These are phyloP conservation scores for Callimorpha dominula DNA, from an alignment of 2,888 invertebrate genomes.

Conservation along the genomic window DNA sequence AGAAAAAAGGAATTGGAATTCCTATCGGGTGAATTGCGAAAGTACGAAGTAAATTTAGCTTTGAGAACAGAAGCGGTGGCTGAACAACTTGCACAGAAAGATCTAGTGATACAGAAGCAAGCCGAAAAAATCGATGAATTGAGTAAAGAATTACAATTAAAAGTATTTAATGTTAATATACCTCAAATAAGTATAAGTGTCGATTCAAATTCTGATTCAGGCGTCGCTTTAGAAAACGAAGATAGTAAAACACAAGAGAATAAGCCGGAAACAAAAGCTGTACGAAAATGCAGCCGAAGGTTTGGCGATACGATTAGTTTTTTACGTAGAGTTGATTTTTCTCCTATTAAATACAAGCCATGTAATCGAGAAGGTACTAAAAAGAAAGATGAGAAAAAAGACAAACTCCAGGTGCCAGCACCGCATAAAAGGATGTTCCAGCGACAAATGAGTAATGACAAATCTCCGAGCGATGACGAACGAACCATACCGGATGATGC, in stretches of 20 bases:
- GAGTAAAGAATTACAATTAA: slow-evolving; percentile 67
- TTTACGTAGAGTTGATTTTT: slow-evolving; percentile 80
- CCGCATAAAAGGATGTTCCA: slow-evolving; percentile 61
- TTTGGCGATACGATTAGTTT: slow-evolving; percentile 83
- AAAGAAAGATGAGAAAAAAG: slow-evolving; percentile 78
- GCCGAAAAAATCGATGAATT: slow-evolving; percentile 73
- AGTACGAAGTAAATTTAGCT: slow-evolving; percentile 80
- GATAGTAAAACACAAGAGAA: slow-evolving; percentile 69
- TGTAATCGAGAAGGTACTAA: slow-evolving; percentile 68
- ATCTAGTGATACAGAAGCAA: slow-evolving; percentile 76
- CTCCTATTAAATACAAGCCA: slow-evolving; percentile 83
- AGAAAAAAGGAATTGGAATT: slow-evolving; percentile 82
- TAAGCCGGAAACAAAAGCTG: slow-evolving; percentile 70
- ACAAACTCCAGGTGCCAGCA: slow-evolving; percentile 70
- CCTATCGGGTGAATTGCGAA: slow-evolving; percentile 77
- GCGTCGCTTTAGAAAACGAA: slow-evolving; percentile 78
- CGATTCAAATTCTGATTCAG: slow-evolving; percentile 83
- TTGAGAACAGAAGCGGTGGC: slow-evolving; percentile 75
- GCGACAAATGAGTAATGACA: slow-evolving; percentile 71
- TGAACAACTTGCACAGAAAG: slow-evolving; percentile 77
- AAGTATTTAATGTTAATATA: slow-evolving; percentile 55
- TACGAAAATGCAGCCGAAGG: slow-evolving; percentile 77
- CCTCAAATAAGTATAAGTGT: slow-evolving; percentile 74
- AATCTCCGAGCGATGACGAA: slow-evolving; percentile 77
- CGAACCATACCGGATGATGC: slow-evolving; percentile 63